Evolutionary conservation across 1,140 invertebrate species (phyloP), one percentile per base, ranked within the genome.

Genomic region (Bombus ignitus): DNA sequence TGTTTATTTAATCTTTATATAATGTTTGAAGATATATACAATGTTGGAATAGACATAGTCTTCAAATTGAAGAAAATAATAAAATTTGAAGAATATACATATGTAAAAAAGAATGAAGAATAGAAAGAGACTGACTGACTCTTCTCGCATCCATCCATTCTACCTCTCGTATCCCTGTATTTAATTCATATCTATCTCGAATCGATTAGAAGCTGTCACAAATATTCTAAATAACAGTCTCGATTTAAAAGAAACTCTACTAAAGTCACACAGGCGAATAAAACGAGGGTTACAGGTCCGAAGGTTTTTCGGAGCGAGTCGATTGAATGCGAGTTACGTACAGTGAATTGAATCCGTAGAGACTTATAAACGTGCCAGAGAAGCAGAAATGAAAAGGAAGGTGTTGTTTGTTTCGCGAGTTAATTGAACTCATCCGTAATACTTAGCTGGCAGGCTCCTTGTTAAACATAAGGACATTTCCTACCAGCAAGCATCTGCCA

Each of bases 401-500:
- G 39, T 44, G 62, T 68, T 68, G 77, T 25, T 25, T 32, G 62
- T 79, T 66, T 25, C 62, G 42, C 22, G 5, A 32, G 42, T 62
- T 79, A 79, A 79, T 79, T 79, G 42, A 32, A 79, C n/a, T 68
- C 62, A 79, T 79, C 62, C 0, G 77, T 66, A 68, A 47, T 22
- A 32, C 42, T 79, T 66, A 44, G 12, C 62, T 35, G 39, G 10
- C 39, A 35, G 35, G 77, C 22, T 47, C 35, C 35, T 22, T 39
- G 59, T 44, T 25, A 22, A 32, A 47, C 42, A 6, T 25, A 15
- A 25, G 37, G 42, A 79, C 42, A 79, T 44, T 65, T 57, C 28
- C 32, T 18, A 9, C 5, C 25, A 53, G 8, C 2, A 6, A 25
- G 12, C 18, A 6, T 62, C 8, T 1, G 2, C 39, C 74, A 15